Percentiles rank a stretch among this genome's conserved stretches.
These are phyloP conservation scores for Hypomesus transpacificus DNA, from an alignment of 2,113 vertebrate species.

Conservation along the genomic window DNA sequence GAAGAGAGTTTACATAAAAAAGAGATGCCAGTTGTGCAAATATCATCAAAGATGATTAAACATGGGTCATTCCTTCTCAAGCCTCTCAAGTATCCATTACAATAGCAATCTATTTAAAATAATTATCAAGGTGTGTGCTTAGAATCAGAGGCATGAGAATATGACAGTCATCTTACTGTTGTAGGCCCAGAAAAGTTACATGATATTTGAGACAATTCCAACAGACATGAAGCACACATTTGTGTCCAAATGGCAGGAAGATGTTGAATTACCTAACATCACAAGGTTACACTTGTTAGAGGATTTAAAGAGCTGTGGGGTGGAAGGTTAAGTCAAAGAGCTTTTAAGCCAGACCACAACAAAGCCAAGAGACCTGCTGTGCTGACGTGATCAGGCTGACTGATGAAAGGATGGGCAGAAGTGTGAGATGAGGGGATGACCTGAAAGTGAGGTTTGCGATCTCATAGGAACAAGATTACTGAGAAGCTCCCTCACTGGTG, in stretches of 20 bases:
- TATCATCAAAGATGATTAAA: no score
- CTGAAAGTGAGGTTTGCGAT: conserved; percentile 18
- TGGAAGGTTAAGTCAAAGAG: conserved; percentile 64
- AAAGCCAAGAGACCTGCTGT: conserved; percentile 48
- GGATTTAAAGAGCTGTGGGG: conserved; percentile 53
- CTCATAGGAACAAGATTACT: conserved; percentile 9
- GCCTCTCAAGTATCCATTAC: no score
- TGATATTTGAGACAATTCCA: conserved; percentile 1
- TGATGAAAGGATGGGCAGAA: conserved; percentile 8
- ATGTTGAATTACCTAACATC: conserved; percentile 57
- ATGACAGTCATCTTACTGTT: no score
- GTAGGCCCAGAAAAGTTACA: not conserved
- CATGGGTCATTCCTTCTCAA: no score
- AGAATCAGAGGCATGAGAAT: no score
- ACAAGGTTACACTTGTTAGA: conserved; percentile 52
- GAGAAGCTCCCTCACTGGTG: not conserved
- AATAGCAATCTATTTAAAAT: no score
- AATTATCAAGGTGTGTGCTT: no score
- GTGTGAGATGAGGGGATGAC: conserved; percentile 1
- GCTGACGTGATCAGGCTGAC: conserved; percentile 25
- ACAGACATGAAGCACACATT: not conserved
- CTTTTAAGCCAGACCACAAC: conserved; percentile 65
- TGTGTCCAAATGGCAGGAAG: conserved; percentile 29
- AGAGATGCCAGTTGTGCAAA: no score
- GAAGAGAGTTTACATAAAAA: not conserved